Conservation (phyloP, 2,113 vertebrate species). For the Oryctolagus cuniculus region DNA sequence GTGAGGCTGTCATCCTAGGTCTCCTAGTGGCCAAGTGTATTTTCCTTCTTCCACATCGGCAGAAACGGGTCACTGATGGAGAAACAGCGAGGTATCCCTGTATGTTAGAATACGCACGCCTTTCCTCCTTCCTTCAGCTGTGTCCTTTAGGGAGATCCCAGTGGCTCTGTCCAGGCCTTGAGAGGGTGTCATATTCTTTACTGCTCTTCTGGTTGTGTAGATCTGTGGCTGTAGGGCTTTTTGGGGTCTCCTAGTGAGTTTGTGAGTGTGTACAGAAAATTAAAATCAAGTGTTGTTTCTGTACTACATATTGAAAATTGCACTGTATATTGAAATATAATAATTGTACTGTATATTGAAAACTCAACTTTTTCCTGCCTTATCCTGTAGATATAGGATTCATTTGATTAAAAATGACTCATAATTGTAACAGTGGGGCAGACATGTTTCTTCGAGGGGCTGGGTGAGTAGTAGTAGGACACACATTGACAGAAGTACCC, state of each 20-base stretch:
- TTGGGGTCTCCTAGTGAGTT: background rate
- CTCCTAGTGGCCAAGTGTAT: background rate
- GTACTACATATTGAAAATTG: too few relatives aligned
- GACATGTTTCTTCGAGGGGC: background rate
- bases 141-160: background rate
- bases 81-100: background rate
- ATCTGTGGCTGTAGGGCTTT: background rate
- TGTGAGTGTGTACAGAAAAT: background rate
- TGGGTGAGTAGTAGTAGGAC: background rate
- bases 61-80: background rate
- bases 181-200: too few relatives aligned
- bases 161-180: background rate
- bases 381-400: background rate
- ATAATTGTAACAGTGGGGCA: background rate
- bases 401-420: background rate
- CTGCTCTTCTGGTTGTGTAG: background rate
- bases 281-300: background rate
- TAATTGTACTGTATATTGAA: too few relatives aligned
- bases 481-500: background rate
- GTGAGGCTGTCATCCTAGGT: background rate
- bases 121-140: background rate
- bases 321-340: too few relatives aligned
- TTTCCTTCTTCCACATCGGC: background rate
- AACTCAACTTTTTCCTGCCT: background rate
- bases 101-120: background rate